phyloP scores from a whole-genome alignment of 2,888 invertebrate species.

The Heliconius hortense region DNA sequence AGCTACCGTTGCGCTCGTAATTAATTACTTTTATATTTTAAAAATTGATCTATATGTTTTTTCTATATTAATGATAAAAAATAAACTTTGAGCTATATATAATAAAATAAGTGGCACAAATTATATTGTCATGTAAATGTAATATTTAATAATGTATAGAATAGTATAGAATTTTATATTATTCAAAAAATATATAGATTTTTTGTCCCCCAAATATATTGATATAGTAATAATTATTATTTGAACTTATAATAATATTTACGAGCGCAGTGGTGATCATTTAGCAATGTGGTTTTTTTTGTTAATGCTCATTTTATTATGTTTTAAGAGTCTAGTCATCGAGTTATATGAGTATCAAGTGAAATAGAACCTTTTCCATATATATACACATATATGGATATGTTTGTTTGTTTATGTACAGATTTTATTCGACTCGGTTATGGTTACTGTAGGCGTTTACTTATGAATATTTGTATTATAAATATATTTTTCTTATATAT shows the following conservation, averaged over 20 bases:
- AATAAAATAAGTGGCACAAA: background rate
- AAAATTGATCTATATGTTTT: background rate
- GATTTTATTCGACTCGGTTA: slow-evolving; percentile 37
- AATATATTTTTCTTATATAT: background rate
- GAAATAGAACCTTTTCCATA: slow-evolving; percentile 57
- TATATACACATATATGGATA: slow-evolving; percentile 33
- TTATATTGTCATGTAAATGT: background rate
- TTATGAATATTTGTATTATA: slow-evolving; percentile 28
- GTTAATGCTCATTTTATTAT: slow-evolving; percentile 80
- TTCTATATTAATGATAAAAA: background rate
- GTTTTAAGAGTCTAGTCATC: slow-evolving; percentile 81
- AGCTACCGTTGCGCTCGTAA: slow-evolving; percentile 61
- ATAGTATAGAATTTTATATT: background rate
- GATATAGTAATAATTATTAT: background rate
- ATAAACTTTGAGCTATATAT: background rate
- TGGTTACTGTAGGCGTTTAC: slow-evolving; percentile 28
- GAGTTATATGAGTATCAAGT: slow-evolving; percentile 70
- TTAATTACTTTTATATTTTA: slow-evolving; percentile 49
- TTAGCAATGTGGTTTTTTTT: slow-evolving; percentile 57
- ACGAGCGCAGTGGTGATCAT: slow-evolving; percentile 51
- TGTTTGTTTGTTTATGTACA: slow-evolving; percentile 36
- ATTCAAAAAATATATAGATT: background rate
- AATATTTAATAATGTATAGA: background rate
- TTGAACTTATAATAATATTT: slow-evolving; percentile 41
- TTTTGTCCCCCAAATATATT: background rate